These are phyloP conservation scores for Avahi laniger DNA, from an alignment of 2,797 vertebrate genomes.

Conservation along the genomic window DNA sequence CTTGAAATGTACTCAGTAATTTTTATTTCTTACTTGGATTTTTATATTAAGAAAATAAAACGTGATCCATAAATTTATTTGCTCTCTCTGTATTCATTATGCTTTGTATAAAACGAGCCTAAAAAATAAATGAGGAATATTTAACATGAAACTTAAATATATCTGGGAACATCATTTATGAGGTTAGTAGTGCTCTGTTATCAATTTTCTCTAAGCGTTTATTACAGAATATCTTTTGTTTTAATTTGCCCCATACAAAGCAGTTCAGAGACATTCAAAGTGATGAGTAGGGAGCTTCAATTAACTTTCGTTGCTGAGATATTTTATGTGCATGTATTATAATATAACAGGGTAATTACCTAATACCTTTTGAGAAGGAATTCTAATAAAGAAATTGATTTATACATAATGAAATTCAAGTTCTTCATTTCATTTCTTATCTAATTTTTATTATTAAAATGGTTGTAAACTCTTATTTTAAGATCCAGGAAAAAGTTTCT, in stretches of 20 bases:
- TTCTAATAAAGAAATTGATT: slow-evolving; percentile 87
- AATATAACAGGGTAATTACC: slow-evolving; percentile 85
- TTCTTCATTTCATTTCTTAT: slow-evolving; percentile 83
- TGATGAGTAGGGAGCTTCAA: slow-evolving; percentile 84
- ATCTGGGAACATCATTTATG: slow-evolving; percentile 69
- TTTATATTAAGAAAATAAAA: slow-evolving; percentile 66
- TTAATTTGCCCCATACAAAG: slow-evolving; percentile 84
- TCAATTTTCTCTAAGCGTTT: slow-evolving; percentile 80
- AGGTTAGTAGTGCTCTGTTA: slow-evolving; percentile 53
- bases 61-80: slow-evolving; percentile 19
- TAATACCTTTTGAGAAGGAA: slow-evolving; percentile 84
- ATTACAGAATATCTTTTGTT: slow-evolving; percentile 84
- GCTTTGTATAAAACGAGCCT: slow-evolving; percentile 35
- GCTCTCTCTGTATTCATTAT: not conserved
- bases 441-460: slow-evolving; percentile 79
- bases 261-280: slow-evolving; percentile 81
- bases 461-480: slow-evolving; percentile 75
- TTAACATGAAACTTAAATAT: slow-evolving; percentile 74
- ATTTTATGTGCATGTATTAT: slow-evolving; percentile 86
- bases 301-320: slow-evolving; percentile 84
- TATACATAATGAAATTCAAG: slow-evolving; percentile 82
- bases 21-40: slow-evolving; percentile 51
- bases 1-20: not conserved
- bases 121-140: slow-evolving; percentile 46
- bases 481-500: slow-evolving; percentile 46